Evolutionary conservation across 2,888 invertebrate species (phyloP), one percentile per base, ranked within the genome.

Genomic region (Synergus umbraculus): DNA sequence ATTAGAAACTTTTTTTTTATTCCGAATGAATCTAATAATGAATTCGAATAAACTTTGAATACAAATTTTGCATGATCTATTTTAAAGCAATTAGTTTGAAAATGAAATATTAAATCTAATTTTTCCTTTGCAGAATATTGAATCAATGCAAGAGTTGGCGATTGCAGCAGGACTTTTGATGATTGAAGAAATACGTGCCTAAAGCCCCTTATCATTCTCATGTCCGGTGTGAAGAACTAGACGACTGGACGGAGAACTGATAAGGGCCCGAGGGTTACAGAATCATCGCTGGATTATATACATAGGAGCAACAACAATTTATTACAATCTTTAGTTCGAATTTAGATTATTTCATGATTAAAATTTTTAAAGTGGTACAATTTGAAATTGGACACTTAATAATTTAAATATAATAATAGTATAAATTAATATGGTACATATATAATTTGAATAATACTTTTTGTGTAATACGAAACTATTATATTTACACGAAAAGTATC

Each of bases 161-260:
- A 54, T 41, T 29, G 10, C 49, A 64, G 29, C 15, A 13, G 46
- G 43, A 69, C 63, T 73, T 41, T 58, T 79, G 76, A 69, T 81
- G 82, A 83, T 83, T 77, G 81, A 85, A 82, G 80, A 85, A 82
- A 84, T 80, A 82, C 89, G 92, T 90, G 92, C 91, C 91, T 88
- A 89, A 90, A 91, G 89, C 86, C 97, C 97, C 97, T 97, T 98
- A 96, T 97, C 97, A 98, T 97, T 97, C 97, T 96, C 95, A 94
- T 95, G 96, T 96, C 97, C 96, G 96, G 96, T 97, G 95, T 93
- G 87, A 86, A 84, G 85, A 90, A 93, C 93, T 92, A 93, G 92
- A 95, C 96, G 92, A 97, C 97, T 97, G 97, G 97, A 98, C 97
- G 97, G 97, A 98, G 97, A 97, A 97, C 97, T 97, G 97, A 97